phyloP scores from a whole-genome alignment of 2,113 vertebrate species.

The Nannospalax galili region DNA sequence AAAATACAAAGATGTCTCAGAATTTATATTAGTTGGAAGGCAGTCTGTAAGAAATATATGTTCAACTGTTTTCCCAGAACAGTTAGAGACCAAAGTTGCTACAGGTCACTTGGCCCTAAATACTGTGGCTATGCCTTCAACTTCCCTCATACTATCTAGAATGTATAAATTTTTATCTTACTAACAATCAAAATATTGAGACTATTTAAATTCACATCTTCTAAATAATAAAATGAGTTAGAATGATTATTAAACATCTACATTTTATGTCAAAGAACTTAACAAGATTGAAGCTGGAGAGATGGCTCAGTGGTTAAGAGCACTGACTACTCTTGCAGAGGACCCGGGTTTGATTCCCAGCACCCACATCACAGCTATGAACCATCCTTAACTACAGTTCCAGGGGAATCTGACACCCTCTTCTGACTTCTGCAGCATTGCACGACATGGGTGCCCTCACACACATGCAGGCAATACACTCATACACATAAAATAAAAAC shows the following conservation, averaged over 20 bases:
- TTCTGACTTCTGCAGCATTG: too few relatives aligned
- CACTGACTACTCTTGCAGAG: too few relatives aligned
- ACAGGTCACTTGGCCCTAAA: background rate
- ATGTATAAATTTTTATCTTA: background rate
- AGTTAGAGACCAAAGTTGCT: constrained; percentile 24
- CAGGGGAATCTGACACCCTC: too few relatives aligned
- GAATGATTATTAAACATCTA: background rate
- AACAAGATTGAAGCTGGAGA: too few relatives aligned
- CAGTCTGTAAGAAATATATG: constrained; percentile 64
- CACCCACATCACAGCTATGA: too few relatives aligned
- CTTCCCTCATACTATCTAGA: background rate
- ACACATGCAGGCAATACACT: too few relatives aligned
- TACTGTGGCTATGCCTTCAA: background rate
- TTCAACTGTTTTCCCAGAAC: constrained; percentile 60
- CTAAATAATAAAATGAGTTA: background rate
- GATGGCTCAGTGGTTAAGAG: too few relatives aligned
- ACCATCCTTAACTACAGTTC: too few relatives aligned
- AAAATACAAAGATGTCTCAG: constrained; percentile 50
- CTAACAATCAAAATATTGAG: background rate
- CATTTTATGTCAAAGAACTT: background rate
- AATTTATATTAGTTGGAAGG: constrained; percentile 43
- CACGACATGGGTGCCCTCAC: too few relatives aligned
- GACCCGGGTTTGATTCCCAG: too few relatives aligned
- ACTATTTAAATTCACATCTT: background rate
- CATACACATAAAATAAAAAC: too few relatives aligned